phyloP scores from a whole-genome alignment of 2,797 vertebrate genomes.

The Anas flavirostris region DNA sequence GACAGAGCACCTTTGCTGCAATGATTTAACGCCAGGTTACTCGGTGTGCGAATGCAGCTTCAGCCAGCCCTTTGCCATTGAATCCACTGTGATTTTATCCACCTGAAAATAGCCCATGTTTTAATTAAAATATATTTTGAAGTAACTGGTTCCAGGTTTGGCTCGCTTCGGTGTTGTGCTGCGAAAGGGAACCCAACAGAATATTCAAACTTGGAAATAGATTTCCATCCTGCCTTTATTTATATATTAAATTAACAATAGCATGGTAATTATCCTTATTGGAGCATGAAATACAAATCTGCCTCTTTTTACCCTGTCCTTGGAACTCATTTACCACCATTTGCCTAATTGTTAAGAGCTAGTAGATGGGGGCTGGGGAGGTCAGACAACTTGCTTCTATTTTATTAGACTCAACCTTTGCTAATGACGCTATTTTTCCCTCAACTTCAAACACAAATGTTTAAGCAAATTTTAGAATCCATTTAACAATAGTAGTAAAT shows the following conservation, averaged over 20 bases:
- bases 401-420: constrained; percentile 62
- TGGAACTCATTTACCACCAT: constrained; percentile 53
- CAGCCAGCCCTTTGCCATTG: constrained; percentile 19
- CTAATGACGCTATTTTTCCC: constrained; percentile 56
- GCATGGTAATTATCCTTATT: constrained; percentile 52
- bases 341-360: constrained; percentile 47
- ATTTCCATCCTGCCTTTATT: constrained; percentile 58
- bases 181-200: neutral
- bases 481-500: constrained; percentile 64
- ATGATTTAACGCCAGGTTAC: constrained; percentile 56
- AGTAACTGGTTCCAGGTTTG: constrained; percentile 41
- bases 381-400: constrained; percentile 19
- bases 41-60: neutral
- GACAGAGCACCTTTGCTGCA: constrained; percentile 59
- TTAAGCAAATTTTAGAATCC: constrained; percentile 66
- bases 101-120: constrained; percentile 49
- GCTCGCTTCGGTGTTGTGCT: neutral
- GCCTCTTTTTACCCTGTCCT: constrained; percentile 37
- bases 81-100: constrained; percentile 53
- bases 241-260: constrained; percentile 64
- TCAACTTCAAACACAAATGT: constrained; percentile 59
- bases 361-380: neutral
- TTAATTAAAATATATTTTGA: constrained; percentile 55
- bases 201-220: neutral
- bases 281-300: constrained; percentile 67